Percentiles rank a stretch among this genome's conserved stretches.
Conservation (phyloP, 2,888 invertebrate genomes). For the Strigamia crassipes region DNA sequence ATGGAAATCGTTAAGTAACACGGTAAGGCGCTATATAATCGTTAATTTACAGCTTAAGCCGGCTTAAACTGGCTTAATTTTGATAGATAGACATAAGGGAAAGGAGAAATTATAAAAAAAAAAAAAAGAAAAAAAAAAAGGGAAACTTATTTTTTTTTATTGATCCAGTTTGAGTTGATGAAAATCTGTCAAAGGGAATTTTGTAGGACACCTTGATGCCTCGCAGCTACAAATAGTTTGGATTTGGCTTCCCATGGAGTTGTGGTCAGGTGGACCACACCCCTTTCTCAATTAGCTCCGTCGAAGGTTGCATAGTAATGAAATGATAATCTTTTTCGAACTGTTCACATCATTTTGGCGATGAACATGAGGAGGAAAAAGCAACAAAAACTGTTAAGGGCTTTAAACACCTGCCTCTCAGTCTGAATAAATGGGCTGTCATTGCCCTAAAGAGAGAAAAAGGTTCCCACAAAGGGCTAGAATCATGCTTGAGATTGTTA, state of each 20-base stretch:
- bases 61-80: neutral
- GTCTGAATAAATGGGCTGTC: conserved; percentile 34
- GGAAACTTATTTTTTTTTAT: neutral
- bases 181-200: conserved; percentile 33
- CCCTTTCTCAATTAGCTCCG: conserved; percentile 27
- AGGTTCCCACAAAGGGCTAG: conserved; percentile 28
- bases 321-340: conserved; percentile 33
- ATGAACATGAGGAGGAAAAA: conserved; percentile 14
- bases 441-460: conserved; percentile 38
- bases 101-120: too few species aligned
- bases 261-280: conserved; percentile 26
- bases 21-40: conserved; percentile 68
- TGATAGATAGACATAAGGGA: neutral
- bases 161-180: conserved; percentile 18
- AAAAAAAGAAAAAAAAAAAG: neutral
- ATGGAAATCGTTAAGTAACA: conserved; percentile 91
- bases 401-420: conserved; percentile 23
- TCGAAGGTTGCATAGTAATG: conserved; percentile 39
- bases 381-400: conserved; percentile 18
- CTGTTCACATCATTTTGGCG: conserved; percentile 12
- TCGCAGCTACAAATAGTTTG: neutral
- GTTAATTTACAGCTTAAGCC: neutral
- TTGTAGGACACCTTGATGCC: conserved; percentile 39
- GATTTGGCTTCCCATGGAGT: conserved; percentile 32
- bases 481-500: conserved; percentile 1